These are phyloP conservation scores for Hesperia comma DNA, from an alignment of 2,888 invertebrate species.

Conservation along the genomic window DNA sequence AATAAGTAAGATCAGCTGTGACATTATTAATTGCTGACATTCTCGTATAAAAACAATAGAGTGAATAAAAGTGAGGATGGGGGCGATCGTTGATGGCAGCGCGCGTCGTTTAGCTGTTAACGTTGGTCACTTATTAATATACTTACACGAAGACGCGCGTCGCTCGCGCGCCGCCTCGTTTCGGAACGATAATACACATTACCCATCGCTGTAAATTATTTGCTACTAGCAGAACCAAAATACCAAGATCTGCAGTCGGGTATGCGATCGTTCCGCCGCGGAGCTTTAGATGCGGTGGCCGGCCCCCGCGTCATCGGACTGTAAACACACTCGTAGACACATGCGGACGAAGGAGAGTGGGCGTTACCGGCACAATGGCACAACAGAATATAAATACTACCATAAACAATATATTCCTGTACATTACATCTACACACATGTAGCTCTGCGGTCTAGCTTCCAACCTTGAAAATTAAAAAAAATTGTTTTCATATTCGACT, in stretches of 20 bases:
- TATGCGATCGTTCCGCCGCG: background rate
- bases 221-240: constrained; percentile 11
- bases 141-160: constrained; percentile 48
- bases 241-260: constrained; percentile 9
- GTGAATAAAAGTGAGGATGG: constrained; percentile 16
- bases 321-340: constrained; percentile 48
- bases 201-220: constrained; percentile 12
- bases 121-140: constrained; percentile 53
- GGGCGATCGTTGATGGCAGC: background rate
- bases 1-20: background rate
- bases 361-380: no score
- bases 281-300: background rate
- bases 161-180: constrained; percentile 43
- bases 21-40: background rate
- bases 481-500: no score
- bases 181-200: constrained; percentile 34
- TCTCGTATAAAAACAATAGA: constrained; percentile 1
- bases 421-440: no score
- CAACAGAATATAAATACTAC: no score
- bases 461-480: no score
- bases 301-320: constrained; percentile 23
- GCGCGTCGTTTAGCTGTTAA: constrained; percentile 41
- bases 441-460: no score
- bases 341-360: constrained; percentile 47
- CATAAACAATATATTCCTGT: no score